phyloP scores from a whole-genome alignment of 2,113 vertebrate species.

The Pseudolaguvia tuberculata region DNA sequence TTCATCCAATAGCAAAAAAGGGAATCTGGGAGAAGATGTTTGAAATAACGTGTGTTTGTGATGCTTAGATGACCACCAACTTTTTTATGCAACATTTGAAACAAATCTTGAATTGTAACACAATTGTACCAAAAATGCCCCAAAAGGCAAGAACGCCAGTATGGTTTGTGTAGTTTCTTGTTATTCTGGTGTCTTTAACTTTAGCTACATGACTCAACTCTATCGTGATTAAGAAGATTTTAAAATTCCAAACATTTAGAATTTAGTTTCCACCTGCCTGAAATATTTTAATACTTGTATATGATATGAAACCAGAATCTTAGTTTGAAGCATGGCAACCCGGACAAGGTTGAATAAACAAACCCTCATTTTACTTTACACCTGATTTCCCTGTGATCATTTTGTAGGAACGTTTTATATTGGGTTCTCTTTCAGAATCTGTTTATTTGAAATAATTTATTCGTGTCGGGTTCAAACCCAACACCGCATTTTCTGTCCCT shows the following conservation, averaged over 20 bases:
- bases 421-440: neutral
- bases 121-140: neutral
- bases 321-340: neutral
- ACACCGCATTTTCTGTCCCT: constrained; percentile 9
- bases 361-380: neutral
- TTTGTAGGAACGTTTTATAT: neutral
- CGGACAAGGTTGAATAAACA: too few species aligned
- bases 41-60: too few species aligned
- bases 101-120: neutral
- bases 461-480: neutral
- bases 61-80: too few species aligned
- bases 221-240: neutral
- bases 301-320: neutral
- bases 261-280: neutral
- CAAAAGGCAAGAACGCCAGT: neutral
- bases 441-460: neutral
- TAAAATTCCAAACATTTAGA: neutral
- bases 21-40: too few species aligned
- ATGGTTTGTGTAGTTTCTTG: neutral
- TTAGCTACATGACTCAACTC: neutral
- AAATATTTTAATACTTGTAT: neutral
- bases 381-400: too few species aligned
- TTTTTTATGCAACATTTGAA: too few species aligned
- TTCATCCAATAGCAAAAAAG: too few species aligned
- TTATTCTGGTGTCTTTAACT: neutral